Evolutionary conservation across 2,888 invertebrate genomes (phyloP).

Genomic region (Thyatira batis): DNA sequence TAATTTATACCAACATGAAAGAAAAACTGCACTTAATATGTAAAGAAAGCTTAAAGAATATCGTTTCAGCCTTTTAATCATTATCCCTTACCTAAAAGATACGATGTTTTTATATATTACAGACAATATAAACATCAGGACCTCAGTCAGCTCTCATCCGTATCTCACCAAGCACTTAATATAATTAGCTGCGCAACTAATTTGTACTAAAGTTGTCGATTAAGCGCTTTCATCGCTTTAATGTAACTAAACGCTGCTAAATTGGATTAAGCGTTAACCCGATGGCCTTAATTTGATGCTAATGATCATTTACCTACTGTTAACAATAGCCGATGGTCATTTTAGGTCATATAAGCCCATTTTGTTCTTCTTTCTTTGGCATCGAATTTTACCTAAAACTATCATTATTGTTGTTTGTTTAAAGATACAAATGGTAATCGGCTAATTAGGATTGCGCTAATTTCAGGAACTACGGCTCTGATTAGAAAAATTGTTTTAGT

Average conservation of each 20-base stretch:
- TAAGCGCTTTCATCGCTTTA: conserved; percentile 10
- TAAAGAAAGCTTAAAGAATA: no score
- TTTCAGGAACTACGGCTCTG: no score
- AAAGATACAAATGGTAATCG: no score
- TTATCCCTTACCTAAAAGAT: background rate
- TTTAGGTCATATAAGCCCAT: conserved; percentile 2
- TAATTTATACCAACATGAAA: no score
- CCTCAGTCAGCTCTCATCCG: background rate
- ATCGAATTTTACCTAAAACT: background rate
- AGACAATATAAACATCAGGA: background rate
- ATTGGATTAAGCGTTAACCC: conserved; percentile 34
- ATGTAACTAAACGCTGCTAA: conserved; percentile 16
- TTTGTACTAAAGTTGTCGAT: conserved; percentile 9
- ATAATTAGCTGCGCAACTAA: conserved; percentile 1
- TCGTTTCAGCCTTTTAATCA: no score
- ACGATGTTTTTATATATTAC: background rate
- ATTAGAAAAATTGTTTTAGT: no score
- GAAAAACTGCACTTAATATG: no score
- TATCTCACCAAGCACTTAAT: background rate
- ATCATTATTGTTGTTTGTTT: no score
- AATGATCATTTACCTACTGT: conserved; percentile 6
- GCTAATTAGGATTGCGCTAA: no score
- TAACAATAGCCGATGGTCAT: background rate
- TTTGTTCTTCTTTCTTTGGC: background rate
- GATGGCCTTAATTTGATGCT: conserved; percentile 35